Percentiles rank a stretch among this genome's conserved stretches.
phyloP scores from a whole-genome alignment of 2,888 invertebrate species.

The Parnassius orleans region DNA sequence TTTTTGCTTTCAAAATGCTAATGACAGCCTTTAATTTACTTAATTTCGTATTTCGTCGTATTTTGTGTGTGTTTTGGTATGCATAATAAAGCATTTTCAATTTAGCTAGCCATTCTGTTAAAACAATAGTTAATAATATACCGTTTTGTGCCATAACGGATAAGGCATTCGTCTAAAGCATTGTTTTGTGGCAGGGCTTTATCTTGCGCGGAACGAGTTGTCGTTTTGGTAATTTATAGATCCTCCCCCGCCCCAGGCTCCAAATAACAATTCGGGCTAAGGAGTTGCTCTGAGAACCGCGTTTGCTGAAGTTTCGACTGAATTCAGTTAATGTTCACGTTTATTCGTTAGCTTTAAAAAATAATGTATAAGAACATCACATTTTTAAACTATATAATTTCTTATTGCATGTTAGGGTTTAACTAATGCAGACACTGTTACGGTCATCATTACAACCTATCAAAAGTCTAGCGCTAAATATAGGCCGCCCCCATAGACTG shows the following conservation, averaged over 20 bases:
- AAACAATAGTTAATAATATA: conserved; percentile 72
- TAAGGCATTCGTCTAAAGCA: conserved; percentile 67
- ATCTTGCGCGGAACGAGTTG: conserved; percentile 77
- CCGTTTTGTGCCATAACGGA: conserved; percentile 64
- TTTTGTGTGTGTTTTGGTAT: no score
- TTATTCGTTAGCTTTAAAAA: conserved; percentile 24
- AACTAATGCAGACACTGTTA: no score
- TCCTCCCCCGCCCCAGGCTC: conserved; percentile 70
- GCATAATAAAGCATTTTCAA: no score
- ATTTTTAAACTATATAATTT: no score
- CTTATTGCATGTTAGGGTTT: no score
- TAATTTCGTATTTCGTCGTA: no score
- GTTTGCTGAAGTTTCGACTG: conserved; percentile 44
- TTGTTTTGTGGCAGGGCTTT: conserved; percentile 77
- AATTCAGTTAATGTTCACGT: conserved; percentile 73
- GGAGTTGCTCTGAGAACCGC: conserved; percentile 49
- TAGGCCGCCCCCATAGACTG: no score
- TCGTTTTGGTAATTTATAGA: conserved; percentile 78
- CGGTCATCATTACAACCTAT: no score
- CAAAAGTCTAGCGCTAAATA: no score
- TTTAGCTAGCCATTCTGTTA: conserved; percentile 37
- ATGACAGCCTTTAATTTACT: no score
- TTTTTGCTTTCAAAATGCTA: no score
- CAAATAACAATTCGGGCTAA: conserved; percentile 59
- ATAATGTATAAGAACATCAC: no score